Evolutionary conservation across 1,140 invertebrate genomes (phyloP).

Genomic region (Caerostris darwini): DNA sequence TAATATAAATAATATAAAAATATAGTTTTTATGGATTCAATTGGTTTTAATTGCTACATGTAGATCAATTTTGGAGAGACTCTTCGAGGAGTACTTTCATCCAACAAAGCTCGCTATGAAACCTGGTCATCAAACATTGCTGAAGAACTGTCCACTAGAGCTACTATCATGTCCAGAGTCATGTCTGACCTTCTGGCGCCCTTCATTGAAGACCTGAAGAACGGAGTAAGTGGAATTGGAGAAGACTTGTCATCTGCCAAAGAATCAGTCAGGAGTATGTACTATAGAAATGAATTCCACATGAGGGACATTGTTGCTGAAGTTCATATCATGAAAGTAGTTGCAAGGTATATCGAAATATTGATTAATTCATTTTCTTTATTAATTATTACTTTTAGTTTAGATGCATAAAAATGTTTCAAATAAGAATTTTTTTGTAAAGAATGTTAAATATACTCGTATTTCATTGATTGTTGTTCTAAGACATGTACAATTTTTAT

Average conservation of each 20-base stretch:
- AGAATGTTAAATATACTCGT: too few species aligned
- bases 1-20: too few species aligned
- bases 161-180: slow-evolving; percentile 19
- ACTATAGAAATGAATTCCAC: slow-evolving; percentile 80
- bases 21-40: too few species aligned
- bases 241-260: slow-evolving; percentile 74
- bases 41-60: too few species aligned
- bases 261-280: slow-evolving; percentile 78
- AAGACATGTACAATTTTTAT: too few species aligned
- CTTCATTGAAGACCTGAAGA: slow-evolving; percentile 68
- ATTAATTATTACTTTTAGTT: too few species aligned
- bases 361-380: too few species aligned
- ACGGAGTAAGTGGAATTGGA: slow-evolving; percentile 57
- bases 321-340: not conserved
- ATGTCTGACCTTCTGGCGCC: slow-evolving; percentile 77
- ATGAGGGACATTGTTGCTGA: slow-evolving; percentile 77
- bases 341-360: slow-evolving; percentile 32
- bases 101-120: not conserved
- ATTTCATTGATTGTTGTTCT: too few species aligned
- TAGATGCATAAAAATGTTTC: too few species aligned
- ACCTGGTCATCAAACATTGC: not conserved
- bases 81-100: slow-evolving; percentile 7
- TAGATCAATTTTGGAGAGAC: slow-evolving; percentile 60
- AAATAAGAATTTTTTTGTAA: too few species aligned
- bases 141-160: slow-evolving; percentile 16